Conservation (phyloP, 2,113 vertebrate species). For the Otolemur garnettii region DNA sequence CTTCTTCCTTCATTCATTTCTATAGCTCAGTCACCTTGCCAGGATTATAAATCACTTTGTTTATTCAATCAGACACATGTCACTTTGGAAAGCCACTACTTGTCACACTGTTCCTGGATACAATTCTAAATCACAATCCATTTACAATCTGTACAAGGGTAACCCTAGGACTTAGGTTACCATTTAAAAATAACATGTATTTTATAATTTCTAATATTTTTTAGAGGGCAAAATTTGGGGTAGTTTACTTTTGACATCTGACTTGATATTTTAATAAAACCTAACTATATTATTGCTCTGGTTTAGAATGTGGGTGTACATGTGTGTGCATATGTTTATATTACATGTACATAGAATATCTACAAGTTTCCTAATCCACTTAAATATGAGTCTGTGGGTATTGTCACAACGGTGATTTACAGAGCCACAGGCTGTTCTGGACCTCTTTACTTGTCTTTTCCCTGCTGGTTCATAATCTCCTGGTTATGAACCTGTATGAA, state of each 20-base stretch:
- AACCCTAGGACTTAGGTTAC: slow-evolving; percentile 66
- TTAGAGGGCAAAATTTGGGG: not conserved
- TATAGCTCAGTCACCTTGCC: slow-evolving; percentile 84
- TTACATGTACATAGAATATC: not conserved
- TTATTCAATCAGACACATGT: slow-evolving; percentile 89
- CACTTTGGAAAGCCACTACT: slow-evolving; percentile 87
- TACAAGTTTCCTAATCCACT: not conserved
- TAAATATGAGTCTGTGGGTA: not conserved
- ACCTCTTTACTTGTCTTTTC: not conserved
- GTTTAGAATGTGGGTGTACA: not conserved
- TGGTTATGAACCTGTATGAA: not conserved
- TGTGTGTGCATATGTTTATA: not conserved
- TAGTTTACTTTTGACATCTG: not conserved
- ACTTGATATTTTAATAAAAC: slow-evolving; percentile 40
- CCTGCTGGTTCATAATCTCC: not conserved
- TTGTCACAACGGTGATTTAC: not conserved
- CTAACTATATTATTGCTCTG: not conserved
- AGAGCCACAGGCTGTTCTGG: not conserved
- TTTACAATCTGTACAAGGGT: slow-evolving; percentile 50
- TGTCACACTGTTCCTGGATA: slow-evolving; percentile 84
- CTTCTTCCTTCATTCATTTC: slow-evolving; percentile 82
- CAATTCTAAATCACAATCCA: slow-evolving; percentile 81
- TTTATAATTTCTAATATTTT: slow-evolving; percentile 20
- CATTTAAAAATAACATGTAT: slow-evolving; percentile 34
- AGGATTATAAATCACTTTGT: slow-evolving; percentile 86